Conservation (phyloP, 2,888 invertebrate genomes). For the Dynastes tityus region DNA sequence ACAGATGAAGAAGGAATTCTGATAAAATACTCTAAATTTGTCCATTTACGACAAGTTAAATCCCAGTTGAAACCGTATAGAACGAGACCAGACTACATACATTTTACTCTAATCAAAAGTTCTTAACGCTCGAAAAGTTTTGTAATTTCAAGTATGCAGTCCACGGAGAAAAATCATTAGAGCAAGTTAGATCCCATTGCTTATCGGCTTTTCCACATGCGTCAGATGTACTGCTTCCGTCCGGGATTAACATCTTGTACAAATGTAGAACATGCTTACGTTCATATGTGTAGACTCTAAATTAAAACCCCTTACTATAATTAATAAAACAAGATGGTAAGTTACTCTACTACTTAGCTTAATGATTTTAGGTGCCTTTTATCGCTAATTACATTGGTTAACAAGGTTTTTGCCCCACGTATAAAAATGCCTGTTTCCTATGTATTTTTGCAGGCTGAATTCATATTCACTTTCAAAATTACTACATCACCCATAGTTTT, state of each 20-base stretch:
- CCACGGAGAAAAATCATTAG: slow-evolving; percentile 54
- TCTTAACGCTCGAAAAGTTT: slow-evolving; percentile 58
- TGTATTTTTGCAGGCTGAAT: too few species aligned
- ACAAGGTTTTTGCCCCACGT: too few species aligned
- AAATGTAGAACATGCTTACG: neutral
- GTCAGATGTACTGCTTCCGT: slow-evolving; percentile 31
- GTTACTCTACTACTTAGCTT: too few species aligned
- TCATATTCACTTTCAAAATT: too few species aligned
- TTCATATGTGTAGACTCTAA: too few species aligned
- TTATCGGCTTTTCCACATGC: slow-evolving; percentile 51
- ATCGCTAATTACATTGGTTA: too few species aligned
- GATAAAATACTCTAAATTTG: slow-evolving; percentile 45
- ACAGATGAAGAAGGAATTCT: slow-evolving; percentile 1
- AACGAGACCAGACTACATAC: slow-evolving; percentile 54
- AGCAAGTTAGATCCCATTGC: slow-evolving; percentile 54
- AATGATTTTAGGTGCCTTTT: too few species aligned
- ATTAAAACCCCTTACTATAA: too few species aligned
- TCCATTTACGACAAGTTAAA: slow-evolving; percentile 50
- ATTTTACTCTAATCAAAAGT: slow-evolving; percentile 59
- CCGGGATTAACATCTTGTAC: neutral
- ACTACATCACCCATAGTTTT: too few species aligned
- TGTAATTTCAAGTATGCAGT: slow-evolving; percentile 58
- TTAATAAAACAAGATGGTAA: too few species aligned
- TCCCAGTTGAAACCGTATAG: slow-evolving; percentile 37
- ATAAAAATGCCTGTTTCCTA: too few species aligned